Percentiles rank a stretch among this genome's conserved stretches.
Conservation (phyloP, 2,113 vertebrate species). For the Calyptomena viridis region DNA sequence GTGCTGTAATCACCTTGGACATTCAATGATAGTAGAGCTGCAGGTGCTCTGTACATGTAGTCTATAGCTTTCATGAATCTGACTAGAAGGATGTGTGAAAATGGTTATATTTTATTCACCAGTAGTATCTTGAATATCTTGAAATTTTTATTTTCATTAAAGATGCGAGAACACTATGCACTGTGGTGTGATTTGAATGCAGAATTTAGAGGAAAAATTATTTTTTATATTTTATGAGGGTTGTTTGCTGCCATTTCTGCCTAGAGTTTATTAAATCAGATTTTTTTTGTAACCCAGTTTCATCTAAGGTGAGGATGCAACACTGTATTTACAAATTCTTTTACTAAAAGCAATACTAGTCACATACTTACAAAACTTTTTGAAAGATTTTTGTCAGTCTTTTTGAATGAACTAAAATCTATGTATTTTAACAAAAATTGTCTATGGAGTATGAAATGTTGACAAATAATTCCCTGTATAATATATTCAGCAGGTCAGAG, state of each 20-base stretch:
- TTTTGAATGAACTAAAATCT: background rate
- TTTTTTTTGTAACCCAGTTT: background rate
- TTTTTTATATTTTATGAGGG: background rate
- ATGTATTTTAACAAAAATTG: background rate
- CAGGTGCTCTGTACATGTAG: background rate
- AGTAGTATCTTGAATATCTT: background rate
- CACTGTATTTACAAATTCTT: background rate
- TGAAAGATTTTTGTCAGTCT: background rate
- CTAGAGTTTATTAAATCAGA: conserved; percentile 6
- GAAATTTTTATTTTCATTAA: conserved; percentile 63
- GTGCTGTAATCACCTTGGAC: background rate
- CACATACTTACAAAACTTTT: background rate
- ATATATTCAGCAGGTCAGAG: background rate
- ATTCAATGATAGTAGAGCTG: background rate
- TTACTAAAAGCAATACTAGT: background rate
- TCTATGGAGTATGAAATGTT: background rate
- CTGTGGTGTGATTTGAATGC: conserved; percentile 10
- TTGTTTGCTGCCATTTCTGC: background rate
- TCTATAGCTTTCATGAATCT: background rate
- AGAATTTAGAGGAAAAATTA: conserved; percentile 1
- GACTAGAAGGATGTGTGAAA: background rate
- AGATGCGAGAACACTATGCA: conserved; percentile 38
- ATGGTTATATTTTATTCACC: conserved; percentile 26
- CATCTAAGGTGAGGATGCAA: background rate
- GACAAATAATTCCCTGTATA: background rate